Percentiles rank a stretch among this genome's conserved stretches.
These are phyloP conservation scores for Achlya flavicornis DNA, from an alignment of 2,888 invertebrate species.

Conservation along the genomic window DNA sequence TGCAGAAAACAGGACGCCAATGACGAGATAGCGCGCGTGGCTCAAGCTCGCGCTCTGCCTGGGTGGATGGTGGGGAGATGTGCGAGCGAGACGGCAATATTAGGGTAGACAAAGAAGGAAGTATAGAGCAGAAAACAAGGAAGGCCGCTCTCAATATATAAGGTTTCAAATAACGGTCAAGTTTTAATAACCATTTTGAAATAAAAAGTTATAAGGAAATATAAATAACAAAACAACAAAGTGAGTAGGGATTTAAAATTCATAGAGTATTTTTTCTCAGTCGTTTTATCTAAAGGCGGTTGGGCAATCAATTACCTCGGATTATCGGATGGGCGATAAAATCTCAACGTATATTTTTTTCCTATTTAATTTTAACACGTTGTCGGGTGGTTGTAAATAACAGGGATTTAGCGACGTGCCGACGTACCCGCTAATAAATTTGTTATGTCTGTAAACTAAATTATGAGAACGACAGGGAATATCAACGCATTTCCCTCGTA, in stretches of 20 bases:
- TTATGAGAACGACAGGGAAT: neutral
- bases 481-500: neutral
- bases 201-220: no score
- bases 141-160: no score
- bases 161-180: no score
- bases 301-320: slow-evolving; percentile 12
- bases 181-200: neutral
- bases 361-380: slow-evolving; percentile 12
- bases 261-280: slow-evolving; percentile 7
- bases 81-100: no score
- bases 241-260: slow-evolving; percentile 1
- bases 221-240: neutral
- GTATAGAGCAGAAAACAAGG: no score
- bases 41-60: no score
- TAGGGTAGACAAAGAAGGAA: no score
- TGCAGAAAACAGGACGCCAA: no score
- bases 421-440: slow-evolving; percentile 1
- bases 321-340: slow-evolving; percentile 11
- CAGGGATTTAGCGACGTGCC: slow-evolving; percentile 4
- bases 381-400: slow-evolving; percentile 9
- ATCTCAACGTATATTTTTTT: slow-evolving; percentile 11
- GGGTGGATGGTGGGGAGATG: no score
- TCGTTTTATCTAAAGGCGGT: slow-evolving; percentile 7
- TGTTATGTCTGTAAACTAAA: slow-evolving; percentile 6
- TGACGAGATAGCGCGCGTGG: no score